Evolutionary conservation across 1,140 invertebrate species (phyloP), one percentile per base, ranked within the genome.

Genomic region (Solen grandis): DNA sequence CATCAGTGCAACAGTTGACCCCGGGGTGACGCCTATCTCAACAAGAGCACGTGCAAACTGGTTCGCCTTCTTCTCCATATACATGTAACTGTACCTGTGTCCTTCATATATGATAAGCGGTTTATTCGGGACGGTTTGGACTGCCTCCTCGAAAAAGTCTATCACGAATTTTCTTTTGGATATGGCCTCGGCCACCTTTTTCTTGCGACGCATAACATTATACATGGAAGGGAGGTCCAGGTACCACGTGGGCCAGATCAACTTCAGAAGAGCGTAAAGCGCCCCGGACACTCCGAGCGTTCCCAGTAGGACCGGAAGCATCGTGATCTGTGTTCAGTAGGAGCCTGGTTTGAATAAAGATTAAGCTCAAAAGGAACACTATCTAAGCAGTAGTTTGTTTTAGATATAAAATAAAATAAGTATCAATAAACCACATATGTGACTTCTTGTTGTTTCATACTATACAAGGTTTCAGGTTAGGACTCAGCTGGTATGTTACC

Each of bases 61-160:
- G n/a, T n/a, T n/a, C n/a, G n/a, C n/a, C n/a, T n/a, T n/a, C 29
- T 70, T 5, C 33, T 88, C 82, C 52, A 86, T 81, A 22, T 52
- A 73, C 35, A 81, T 76, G 41, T 85, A 88, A 4, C 68, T 81
- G 54, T 75, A 88, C 1, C 33, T 31, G 19, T 57, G 36, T 19
- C 84, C 83, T 19, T 87, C 73, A 54, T 65, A 86, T 3, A 86
- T 79, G n/a, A 86, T 76, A 38, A 85, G 83, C 5, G 83, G 29
- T 50, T 86, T 83, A 14, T 82, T 65, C 33, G 81, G 83, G 14
- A 70, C 50, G 10, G 36, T 36, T 1, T 76, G 76, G 10, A 75
- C 83, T 5, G 41, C 31, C 0, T 79, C 65, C 68, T 85, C 84
- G 33, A 85, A 85, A 4, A 75, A 63, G 35, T 87, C 85, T 4